Evolutionary conservation across 2,797 vertebrate genomes (phyloP).

Genomic region (Cynopterus sphinx): DNA sequence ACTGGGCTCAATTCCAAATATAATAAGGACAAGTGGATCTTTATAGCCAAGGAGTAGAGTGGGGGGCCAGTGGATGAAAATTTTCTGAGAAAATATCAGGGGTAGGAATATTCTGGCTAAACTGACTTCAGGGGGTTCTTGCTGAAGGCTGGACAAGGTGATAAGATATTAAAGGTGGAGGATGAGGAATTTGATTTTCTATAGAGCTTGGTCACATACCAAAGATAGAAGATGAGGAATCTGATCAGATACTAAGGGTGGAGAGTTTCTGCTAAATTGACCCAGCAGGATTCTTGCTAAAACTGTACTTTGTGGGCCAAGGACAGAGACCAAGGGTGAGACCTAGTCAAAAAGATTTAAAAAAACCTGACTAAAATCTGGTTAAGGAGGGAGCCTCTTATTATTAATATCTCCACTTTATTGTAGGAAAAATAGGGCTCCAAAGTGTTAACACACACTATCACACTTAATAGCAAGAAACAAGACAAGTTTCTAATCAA

Average conservation of each 20-base stretch:
- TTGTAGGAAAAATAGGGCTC: not conserved
- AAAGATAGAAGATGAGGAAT: not conserved
- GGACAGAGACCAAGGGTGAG: not conserved
- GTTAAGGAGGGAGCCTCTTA: not conserved
- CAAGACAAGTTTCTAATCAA: not conserved
- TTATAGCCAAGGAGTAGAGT: not conserved
- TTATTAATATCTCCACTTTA: not conserved
- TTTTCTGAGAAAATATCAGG: not conserved
- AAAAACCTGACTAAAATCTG: not conserved
- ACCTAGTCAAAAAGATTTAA: not conserved
- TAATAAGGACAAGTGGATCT: not conserved
- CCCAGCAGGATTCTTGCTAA: not conserved
- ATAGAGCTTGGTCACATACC: not conserved
- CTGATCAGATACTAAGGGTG: not conserved
- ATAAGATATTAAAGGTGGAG: not conserved
- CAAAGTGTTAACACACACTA: not conserved
- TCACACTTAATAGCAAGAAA: not conserved
- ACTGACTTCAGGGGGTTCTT: not conserved
- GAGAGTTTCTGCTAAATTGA: not conserved
- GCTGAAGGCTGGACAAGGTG: not conserved
- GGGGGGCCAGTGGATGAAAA: not conserved
- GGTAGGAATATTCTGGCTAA: not conserved
- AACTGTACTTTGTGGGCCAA: not conserved
- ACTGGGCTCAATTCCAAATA: not conserved
- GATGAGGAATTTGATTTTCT: not conserved